Percentiles rank a stretch among this genome's conserved stretches.
Conservation (phyloP, 2,797 vertebrate species). For the Otolemur crassicaudatus region DNA sequence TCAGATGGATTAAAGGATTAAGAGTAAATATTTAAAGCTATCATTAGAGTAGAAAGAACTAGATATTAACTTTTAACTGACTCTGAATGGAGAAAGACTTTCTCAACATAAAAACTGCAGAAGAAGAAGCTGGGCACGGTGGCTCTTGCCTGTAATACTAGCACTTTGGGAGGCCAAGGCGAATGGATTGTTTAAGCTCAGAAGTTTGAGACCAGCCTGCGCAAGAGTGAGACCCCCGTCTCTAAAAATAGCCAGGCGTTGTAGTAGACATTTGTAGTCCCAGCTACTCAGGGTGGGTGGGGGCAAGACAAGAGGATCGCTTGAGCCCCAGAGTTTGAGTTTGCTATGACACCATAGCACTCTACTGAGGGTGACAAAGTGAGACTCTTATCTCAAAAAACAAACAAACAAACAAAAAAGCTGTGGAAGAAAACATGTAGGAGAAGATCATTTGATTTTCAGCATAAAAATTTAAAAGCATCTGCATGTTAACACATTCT, state of each 20-base stretch:
- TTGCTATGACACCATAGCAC: background rate
- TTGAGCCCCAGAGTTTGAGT: background rate
- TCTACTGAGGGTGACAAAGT: background rate
- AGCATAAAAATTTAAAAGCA: background rate
- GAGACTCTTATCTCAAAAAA: too few relatives aligned
- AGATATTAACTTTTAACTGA: conserved; percentile 25
- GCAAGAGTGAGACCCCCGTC: too few relatives aligned
- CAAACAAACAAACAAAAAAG: background rate
- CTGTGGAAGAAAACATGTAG: conserved; percentile 11
- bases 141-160: too few relatives aligned
- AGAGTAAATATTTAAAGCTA: background rate
- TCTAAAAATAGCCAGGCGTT: too few relatives aligned
- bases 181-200: too few relatives aligned
- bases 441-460: conserved; percentile 46
- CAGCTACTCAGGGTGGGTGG: too few relatives aligned
- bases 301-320: too few relatives aligned
- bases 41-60: conserved; percentile 54
- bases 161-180: too few relatives aligned
- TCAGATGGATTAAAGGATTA: conserved; percentile 34
- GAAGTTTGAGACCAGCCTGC: too few relatives aligned
- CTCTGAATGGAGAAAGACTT: conserved; percentile 17
- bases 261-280: too few relatives aligned
- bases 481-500: background rate
- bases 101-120: conserved; percentile 40
- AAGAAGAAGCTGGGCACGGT: background rate